phyloP scores from a whole-genome alignment of 2,888 invertebrate genomes.

The Mythimna vitellina region DNA sequence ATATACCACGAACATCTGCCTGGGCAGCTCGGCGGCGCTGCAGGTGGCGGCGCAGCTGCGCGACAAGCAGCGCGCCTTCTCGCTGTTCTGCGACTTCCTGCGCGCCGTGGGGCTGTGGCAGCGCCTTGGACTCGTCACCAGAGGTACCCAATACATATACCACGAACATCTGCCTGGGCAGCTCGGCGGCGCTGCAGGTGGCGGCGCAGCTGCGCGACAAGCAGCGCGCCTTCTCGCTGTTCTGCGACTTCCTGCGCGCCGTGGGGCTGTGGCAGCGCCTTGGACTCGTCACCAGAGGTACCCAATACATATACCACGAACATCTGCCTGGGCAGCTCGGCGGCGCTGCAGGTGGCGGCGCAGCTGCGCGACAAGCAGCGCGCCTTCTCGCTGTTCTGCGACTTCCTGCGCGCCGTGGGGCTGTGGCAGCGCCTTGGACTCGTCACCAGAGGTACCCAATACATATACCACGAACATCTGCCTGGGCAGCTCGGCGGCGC shows the following conservation, averaged over 20 bases:
- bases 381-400: constrained; percentile 94
- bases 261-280: constrained; percentile 92
- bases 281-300: constrained; percentile 74
- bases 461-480: constrained; percentile 79
- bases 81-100: constrained; percentile 94
- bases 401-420: constrained; percentile 93
- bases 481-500: constrained; percentile 93
- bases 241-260: constrained; percentile 94
- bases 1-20: constrained; percentile 81
- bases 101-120: constrained; percentile 92
- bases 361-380: constrained; percentile 97
- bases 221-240: constrained; percentile 94
- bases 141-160: constrained; percentile 63
- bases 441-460: constrained; percentile 68
- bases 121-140: constrained; percentile 85
- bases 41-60: constrained; percentile 96
- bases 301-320: constrained; percentile 64
- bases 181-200: constrained; percentile 95
- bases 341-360: constrained; percentile 95
- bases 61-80: constrained; percentile 96
- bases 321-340: constrained; percentile 92
- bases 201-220: constrained; percentile 97
- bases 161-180: constrained; percentile 90
- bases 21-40: constrained; percentile 94
- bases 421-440: constrained; percentile 92